Percentiles rank a stretch among this genome's conserved stretches.
These are phyloP conservation scores for Microcaecilia unicolor DNA, from an alignment of 2,797 vertebrate species.

Conservation along the genomic window DNA sequence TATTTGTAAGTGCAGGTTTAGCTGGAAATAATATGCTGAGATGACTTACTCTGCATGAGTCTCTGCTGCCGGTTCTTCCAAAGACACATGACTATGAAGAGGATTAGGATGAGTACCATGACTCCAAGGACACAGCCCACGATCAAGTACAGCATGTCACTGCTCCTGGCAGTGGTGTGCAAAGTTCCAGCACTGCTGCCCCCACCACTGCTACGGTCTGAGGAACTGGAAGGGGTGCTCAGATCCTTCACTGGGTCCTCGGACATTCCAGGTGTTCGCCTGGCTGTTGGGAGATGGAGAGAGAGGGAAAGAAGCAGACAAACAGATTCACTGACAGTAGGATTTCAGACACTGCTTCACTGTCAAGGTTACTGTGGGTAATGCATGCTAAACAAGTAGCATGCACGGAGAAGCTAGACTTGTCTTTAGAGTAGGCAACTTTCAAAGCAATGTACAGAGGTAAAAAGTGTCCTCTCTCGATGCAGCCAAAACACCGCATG, in stretches of 20 bases:
- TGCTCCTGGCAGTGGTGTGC: constrained; percentile 36
- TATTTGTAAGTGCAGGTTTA: no score
- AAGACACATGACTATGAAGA: constrained; percentile 92
- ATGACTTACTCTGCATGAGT: constrained; percentile 78
- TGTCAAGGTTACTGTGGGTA: no score
- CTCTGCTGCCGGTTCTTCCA: constrained; percentile 88
- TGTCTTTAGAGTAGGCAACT: no score
- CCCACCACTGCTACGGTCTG: constrained; percentile 41
- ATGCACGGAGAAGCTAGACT: no score
- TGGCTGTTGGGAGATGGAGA: constrained; percentile 41
- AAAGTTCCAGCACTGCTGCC: constrained; percentile 25
- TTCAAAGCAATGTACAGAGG: no score
- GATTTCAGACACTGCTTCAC: neutral
- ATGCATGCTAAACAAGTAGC: no score
- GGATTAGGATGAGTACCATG: constrained; percentile 90
- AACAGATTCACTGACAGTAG: no score
- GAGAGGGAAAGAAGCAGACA: constrained; percentile 8
- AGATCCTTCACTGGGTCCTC: constrained; percentile 67
- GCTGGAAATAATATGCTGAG: no score
- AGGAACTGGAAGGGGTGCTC: constrained; percentile 63
- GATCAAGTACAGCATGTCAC: constrained; percentile 77
- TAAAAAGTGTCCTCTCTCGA: no score
- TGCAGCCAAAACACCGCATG: no score
- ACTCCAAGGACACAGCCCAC: constrained; percentile 83
- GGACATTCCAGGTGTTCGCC: constrained; percentile 59